Percentiles rank a stretch among this genome's conserved stretches.
Conservation (phyloP, 2,888 invertebrate genomes). For the Dorcus hopei region DNA sequence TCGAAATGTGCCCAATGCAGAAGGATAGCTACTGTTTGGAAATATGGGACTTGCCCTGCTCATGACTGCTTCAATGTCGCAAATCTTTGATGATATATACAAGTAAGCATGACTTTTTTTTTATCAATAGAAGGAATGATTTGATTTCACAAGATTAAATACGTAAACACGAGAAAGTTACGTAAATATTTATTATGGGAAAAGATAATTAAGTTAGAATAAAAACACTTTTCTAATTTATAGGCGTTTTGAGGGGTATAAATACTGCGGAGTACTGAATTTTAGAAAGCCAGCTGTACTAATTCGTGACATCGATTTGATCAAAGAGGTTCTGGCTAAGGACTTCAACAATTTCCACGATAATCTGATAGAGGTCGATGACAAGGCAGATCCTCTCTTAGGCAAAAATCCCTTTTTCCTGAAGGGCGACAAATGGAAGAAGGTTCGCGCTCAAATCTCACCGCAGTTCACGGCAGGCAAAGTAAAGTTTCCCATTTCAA, state of each 20-base stretch:
- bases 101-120: constrained; percentile 20
- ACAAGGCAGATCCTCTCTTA: constrained; percentile 45
- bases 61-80: constrained; percentile 1
- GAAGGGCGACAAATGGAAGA: constrained; percentile 48
- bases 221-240: background rate
- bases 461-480: constrained; percentile 48
- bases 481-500: constrained; percentile 24
- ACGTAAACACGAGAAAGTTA: too few species aligned
- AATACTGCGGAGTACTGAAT: constrained; percentile 37
- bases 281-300: constrained; percentile 32
- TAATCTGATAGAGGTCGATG: constrained; percentile 35
- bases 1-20: constrained; percentile 10
- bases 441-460: constrained; percentile 47
- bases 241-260: constrained; percentile 1
- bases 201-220: too few species aligned
- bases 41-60: constrained; percentile 15
- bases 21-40: constrained; percentile 18
- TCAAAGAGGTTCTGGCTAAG: constrained; percentile 39
- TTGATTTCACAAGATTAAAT: too few species aligned
- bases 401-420: constrained; percentile 46
- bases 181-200: too few species aligned
- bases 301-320: constrained; percentile 34
- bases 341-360: constrained; percentile 35
- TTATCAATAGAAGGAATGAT: background rate
- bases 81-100: constrained; percentile 11